phyloP scores from a whole-genome alignment of 2,797 vertebrate species.

The Coilia nasus region DNA sequence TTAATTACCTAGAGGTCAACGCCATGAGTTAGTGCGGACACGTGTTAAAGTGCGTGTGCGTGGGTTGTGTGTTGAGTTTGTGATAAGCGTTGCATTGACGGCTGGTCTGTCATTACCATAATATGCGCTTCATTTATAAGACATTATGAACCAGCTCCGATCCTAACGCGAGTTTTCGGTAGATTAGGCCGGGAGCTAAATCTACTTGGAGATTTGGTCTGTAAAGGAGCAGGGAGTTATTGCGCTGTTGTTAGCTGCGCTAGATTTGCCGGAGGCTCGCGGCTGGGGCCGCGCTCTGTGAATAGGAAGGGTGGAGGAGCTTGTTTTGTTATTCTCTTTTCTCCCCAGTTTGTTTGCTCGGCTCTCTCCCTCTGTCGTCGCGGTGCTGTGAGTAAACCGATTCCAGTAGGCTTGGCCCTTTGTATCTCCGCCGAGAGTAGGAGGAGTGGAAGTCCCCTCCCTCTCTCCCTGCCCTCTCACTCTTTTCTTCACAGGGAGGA shows the following conservation, averaged over 20 bases:
- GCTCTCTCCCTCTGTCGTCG: not conserved
- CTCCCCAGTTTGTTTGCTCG: not conserved
- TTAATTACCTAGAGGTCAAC: slow-evolving; percentile 8
- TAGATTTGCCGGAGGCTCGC: not conserved
- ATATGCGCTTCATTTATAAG: not conserved
- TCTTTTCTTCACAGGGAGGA: not conserved
- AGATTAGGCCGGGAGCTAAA: not conserved
- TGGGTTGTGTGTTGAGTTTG: not conserved
- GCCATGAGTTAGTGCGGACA: not conserved
- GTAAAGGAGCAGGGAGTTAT: not conserved
- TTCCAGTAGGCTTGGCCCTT: not conserved
- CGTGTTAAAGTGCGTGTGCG: not conserved
- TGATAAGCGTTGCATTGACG: not conserved
- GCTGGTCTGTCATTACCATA: not conserved
- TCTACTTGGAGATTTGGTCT: not conserved
- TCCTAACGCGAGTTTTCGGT: not conserved
- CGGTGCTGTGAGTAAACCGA: not conserved
- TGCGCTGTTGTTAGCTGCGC: not conserved
- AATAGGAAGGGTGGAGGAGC: not conserved
- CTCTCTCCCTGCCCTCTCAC: not conserved
- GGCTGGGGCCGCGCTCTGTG: not conserved
- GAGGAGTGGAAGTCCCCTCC: slow-evolving; percentile 5
- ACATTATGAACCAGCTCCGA: not conserved
- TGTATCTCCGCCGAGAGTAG: not conserved
- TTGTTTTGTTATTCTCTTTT: not conserved